Percentiles rank a stretch among this genome's conserved stretches.
phyloP scores from a whole-genome alignment of 2,113 vertebrate genomes.

The Oreochromis spilurus region DNA sequence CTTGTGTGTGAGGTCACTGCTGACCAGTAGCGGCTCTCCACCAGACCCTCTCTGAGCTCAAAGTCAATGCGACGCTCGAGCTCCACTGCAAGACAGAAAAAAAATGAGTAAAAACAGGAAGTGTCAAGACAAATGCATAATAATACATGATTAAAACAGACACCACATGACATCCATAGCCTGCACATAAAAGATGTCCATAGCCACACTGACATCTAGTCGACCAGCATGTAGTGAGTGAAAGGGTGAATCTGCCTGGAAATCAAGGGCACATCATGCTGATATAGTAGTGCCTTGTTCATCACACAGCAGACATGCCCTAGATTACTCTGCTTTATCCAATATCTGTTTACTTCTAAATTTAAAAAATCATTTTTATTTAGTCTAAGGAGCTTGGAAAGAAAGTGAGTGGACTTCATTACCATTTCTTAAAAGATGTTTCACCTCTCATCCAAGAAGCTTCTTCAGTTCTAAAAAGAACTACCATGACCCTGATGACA shows the following conservation, averaged over 20 bases:
- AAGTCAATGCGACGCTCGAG: conserved; percentile 94
- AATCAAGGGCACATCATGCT: background rate
- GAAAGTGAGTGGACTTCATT: background rate
- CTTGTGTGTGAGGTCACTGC: conserved; percentile 96
- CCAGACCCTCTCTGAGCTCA: conserved; percentile 92
- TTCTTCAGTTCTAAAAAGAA: background rate
- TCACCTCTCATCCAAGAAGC: background rate
- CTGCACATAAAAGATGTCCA: background rate
- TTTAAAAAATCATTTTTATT: background rate
- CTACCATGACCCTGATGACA: background rate
- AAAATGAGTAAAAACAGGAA: background rate
- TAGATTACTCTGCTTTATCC: background rate
- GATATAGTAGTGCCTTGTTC: background rate
- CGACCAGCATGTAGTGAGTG: background rate
- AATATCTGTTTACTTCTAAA: background rate
- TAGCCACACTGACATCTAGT: background rate
- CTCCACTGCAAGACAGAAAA: conserved; percentile 77
- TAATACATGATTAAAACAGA: background rate
- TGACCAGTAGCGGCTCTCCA: conserved; percentile 98
- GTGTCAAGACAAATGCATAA: background rate
- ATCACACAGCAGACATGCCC: background rate
- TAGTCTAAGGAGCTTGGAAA: background rate
- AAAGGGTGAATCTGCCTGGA: background rate
- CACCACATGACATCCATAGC: background rate
- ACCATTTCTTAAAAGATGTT: background rate